Evolutionary conservation across 2,797 vertebrate genomes (phyloP), one percentile per base, ranked within the genome.

Genomic region (Leptatherina wallacei): DNA sequence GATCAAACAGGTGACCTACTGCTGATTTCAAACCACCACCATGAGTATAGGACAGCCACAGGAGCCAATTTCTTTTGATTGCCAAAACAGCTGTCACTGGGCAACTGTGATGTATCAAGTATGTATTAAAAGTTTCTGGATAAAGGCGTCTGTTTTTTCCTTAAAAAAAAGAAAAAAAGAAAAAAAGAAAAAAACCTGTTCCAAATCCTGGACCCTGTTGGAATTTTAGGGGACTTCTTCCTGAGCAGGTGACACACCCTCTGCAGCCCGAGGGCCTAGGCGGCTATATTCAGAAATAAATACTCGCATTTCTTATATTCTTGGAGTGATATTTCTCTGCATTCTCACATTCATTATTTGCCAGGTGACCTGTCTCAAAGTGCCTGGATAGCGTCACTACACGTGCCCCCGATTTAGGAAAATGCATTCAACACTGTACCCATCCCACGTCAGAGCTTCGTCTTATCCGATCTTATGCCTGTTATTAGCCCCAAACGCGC

Each of bases 161-260:
- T 32, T 32, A 4, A 32, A 32, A 27, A 27, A 27, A n/a, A n/a
- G n/a, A n/a, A n/a, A n/a, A n/a, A n/a, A n/a, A n/a, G n/a, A 27
- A 27, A 27, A 27, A 27, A 32, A 32, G 30, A 32, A 32, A 6
- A 47, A 42, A 14, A 3, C 18, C 42, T 42, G 7, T 68, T 35
- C 22, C 38, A 44, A 35, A 54, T 40, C 1, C 13, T 0, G 0
- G 47, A 32, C 62, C 56, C 18, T 66, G 29, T 16, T 70, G 77
- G 71, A 80, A 71, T 64, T 75, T 83, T 20, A 73, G 62, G 78
- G 81, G 78, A 85, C 85, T 89, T 92, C 73, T 81, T 79, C 77
- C 84, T 79, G 69, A 57, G 64, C 73, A 16, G 69, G 77, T 80
- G 91, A 91, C 91, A 92, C 90, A 83, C 90, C 90, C 90, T 90